A percentile compares a stretch with the other conserved stretches of the same genome.
phyloP scores from a whole-genome alignment of 2,113 vertebrate species.

The Brienomyrus brachyistius region DNA sequence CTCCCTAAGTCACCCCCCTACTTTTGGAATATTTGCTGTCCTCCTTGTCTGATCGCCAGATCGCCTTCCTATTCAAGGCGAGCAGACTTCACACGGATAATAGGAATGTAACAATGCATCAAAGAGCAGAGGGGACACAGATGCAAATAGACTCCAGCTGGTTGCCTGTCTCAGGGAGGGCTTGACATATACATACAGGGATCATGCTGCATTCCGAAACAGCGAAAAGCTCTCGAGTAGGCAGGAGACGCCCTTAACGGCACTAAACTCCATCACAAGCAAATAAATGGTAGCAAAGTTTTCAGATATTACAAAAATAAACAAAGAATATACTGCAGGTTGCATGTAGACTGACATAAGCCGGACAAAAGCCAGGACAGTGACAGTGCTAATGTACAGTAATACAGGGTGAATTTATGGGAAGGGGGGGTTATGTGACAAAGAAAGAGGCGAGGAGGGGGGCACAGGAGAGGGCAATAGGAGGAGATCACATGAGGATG shows the following conservation, averaged over 20 bases:
- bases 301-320: not conserved
- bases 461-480: not conserved
- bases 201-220: not conserved
- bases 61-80: constrained; percentile 1
- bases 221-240: not conserved
- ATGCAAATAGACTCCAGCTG: constrained; percentile 17
- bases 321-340: not conserved
- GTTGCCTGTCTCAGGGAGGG: not conserved
- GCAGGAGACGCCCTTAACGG: not conserved
- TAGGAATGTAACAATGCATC: constrained; percentile 13
- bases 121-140: not conserved
- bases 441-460: not conserved
- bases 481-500: not conserved
- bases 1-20: not conserved
- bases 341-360: not conserved
- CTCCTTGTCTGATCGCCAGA: not conserved
- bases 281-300: not conserved
- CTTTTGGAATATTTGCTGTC: constrained; percentile 1
- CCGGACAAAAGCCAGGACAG: not conserved
- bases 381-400: not conserved
- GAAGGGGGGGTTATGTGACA: not conserved
- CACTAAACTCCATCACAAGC: not conserved
- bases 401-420: not conserved
- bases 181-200: not conserved
- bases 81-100: constrained; percentile 15